Base-by-base conservation (phyloP, 1,140 invertebrate genomes). In the Euschistus heros region DNA sequence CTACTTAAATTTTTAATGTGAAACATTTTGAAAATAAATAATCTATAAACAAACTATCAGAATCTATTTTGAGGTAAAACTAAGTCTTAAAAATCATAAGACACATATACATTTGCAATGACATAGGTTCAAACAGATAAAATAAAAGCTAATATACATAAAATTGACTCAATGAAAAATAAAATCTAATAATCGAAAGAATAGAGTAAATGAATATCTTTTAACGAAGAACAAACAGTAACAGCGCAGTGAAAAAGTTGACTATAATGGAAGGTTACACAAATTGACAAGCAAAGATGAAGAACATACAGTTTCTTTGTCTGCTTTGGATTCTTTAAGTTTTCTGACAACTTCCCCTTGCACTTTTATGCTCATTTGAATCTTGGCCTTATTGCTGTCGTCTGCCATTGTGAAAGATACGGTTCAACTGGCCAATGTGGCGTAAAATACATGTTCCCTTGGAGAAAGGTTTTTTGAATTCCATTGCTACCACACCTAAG, bases 321-420 rank as follows among this genome's bases (percentile, higher is more conserved):
- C 82, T 73, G 88, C 87, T 76, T 91, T 91, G 15, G 84, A 80
- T 68, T 84, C 78, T 79, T 93, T 93, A 65, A 92, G 76, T 77
- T 87, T 85, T 73, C 89, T 77, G 13, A 93, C 89, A 68, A 89
- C 71, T 75, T 92, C 87, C 66, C 88, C 85, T 78, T 92, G 90
- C 70, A 81, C 75, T 78, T 89, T 88, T 68, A 92, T 89, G 78
- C 82, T 78, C 73, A 84, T 64, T 30, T 66, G 62, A 27, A 70
- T 44, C 55, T 67, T 65, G 20, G 18, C 63, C 15, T 22, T 57
- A 8, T 57, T 5, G 46, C 66, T 69, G 24, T 20, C 17, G 44
- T 69, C 68, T 30, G 33, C 42, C 68, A 69, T 69, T 42, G 42
- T 55, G 27, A 47, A 22, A 63, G 27, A 20, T 50, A 15, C 13